Conservation (phyloP, 2,888 invertebrate genomes). For the Tanypteryx hageni region DNA sequence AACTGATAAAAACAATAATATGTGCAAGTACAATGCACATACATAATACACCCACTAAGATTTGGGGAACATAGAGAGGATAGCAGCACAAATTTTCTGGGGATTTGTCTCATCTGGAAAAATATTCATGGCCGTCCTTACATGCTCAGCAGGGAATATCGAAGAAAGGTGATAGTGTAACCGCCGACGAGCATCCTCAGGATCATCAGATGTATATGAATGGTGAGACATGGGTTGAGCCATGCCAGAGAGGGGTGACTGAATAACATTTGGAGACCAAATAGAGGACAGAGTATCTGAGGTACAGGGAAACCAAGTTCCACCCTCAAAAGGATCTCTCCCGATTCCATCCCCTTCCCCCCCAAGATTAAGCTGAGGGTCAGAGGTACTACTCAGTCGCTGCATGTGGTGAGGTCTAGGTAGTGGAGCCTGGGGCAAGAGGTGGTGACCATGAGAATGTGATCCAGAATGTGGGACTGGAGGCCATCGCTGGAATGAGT, state of each 20-base stretch:
- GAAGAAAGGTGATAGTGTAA: constrained; percentile 93
- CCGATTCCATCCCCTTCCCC: constrained; percentile 68
- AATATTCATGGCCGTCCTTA: constrained; percentile 90
- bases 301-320: constrained; percentile 66
- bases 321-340: constrained; percentile 68
- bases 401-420: constrained; percentile 74
- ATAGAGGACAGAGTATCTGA: constrained; percentile 69
- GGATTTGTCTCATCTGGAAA: constrained; percentile 94
- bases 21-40: neutral
- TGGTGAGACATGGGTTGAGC: constrained; percentile 70
- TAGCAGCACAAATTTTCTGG: constrained; percentile 92
- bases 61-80: constrained; percentile 85
- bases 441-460: constrained; percentile 66
- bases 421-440: constrained; percentile 70
- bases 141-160: constrained; percentile 93
- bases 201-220: constrained; percentile 69
- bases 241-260: constrained; percentile 70
- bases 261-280: constrained; percentile 72
- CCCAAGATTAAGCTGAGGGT: constrained; percentile 81
- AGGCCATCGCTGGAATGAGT: constrained; percentile 79
- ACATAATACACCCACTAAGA: constrained; percentile 71
- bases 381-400: constrained; percentile 78
- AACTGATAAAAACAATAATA: neutral
- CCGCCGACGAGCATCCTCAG: constrained; percentile 84
- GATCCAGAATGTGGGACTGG: constrained; percentile 71